Evolutionary conservation across 2,113 vertebrate species (phyloP).

Genomic region (Oceanites oceanicus): DNA sequence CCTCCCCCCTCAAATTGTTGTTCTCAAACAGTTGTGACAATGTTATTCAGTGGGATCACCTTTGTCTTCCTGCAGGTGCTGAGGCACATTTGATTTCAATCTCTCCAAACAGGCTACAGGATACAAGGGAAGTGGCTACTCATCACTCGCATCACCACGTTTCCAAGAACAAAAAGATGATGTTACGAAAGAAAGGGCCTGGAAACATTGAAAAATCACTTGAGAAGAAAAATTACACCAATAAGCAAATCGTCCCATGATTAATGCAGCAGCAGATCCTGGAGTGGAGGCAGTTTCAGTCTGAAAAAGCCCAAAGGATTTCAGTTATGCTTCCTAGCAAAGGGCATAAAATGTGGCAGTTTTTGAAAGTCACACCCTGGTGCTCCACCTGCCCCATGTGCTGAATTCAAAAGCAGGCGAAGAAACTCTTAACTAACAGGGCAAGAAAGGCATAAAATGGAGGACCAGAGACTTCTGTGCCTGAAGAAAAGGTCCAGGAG

Average conservation of each 20-base stretch:
- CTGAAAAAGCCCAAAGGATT: neutral
- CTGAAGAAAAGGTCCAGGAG: neutral
- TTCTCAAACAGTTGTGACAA: neutral
- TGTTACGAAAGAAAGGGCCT: neutral
- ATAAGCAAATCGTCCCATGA: fast-evolving
- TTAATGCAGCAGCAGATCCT: neutral
- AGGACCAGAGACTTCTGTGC: neutral
- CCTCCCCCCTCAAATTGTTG: neutral
- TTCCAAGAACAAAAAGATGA: fast-evolving
- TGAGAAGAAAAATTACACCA: neutral
- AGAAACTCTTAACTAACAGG: neutral
- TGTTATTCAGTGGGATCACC: fast-evolving
- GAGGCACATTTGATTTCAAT: neutral
- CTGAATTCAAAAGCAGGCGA: neutral
- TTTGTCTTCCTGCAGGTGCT: neutral
- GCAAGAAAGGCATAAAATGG: neutral
- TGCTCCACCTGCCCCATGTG: neutral
- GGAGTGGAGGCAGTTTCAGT: fast-evolving
- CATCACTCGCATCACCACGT: neutral
- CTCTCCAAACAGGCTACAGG: neutral
- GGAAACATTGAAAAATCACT: neutral
- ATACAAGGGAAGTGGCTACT: neutral
- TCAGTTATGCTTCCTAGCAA: neutral
- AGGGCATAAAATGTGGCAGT: neutral
- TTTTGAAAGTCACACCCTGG: neutral